Evolutionary conservation across 1,140 invertebrate species (phyloP).

Genomic region (Thaumetopoea pityocampa): DNA sequence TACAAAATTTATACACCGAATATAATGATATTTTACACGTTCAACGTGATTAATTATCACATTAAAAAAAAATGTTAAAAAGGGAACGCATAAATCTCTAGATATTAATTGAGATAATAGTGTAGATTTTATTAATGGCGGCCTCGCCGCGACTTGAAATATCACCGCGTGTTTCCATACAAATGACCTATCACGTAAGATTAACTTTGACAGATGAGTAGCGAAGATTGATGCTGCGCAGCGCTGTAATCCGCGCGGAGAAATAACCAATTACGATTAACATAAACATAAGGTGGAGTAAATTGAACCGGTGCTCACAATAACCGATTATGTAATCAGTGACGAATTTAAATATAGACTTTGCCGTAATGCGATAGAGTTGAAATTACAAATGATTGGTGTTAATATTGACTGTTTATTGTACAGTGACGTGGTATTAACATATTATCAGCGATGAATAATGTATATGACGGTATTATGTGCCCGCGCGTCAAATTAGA

Average conservation of each 20-base stretch:
- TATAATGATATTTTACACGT: constrained; percentile 23
- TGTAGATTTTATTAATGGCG: constrained; percentile 32
- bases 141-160: constrained; percentile 15
- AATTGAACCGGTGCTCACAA: no score
- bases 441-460: constrained; percentile 66
- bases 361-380: no score
- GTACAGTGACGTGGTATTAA: no score
- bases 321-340: no score
- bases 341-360: no score
- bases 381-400: no score
- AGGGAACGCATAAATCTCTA: constrained; percentile 29
- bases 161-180: constrained; percentile 13
- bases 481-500: constrained; percentile 46
- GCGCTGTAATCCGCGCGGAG: constrained; percentile 46
- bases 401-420: no score
- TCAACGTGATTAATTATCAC: constrained; percentile 23
- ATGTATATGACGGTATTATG: constrained; percentile 50
- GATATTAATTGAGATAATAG: constrained; percentile 36
- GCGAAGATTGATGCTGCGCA: constrained; percentile 41
- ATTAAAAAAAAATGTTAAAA: constrained; percentile 32
- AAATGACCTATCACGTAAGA: constrained; percentile 24
- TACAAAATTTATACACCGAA: constrained; percentile 7
- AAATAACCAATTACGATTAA: constrained; percentile 73
- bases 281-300: constrained; percentile 69
- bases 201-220: constrained; percentile 43